Evolutionary conservation across 2,113 vertebrate genomes (phyloP), one percentile per base, ranked within the genome.

Genomic region (Romanogobio albipinnatus): DNA sequence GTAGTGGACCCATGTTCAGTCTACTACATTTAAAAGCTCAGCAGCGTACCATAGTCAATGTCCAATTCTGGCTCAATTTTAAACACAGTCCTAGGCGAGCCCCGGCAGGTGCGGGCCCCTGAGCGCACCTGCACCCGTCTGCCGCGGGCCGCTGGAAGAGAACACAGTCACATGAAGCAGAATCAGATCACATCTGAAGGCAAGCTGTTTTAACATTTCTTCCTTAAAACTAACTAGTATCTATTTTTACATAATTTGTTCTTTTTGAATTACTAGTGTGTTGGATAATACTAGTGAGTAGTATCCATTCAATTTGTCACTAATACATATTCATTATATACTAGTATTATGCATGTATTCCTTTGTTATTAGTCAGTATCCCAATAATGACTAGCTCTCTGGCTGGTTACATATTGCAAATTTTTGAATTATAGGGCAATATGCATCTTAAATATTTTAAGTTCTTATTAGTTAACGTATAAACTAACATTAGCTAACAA

Each of bases 1-100:
- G 70, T 74, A 49, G 43, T 74, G 70, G 43, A 74, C 70, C 43
- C 7, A 56, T 47, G 70, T 47, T 74, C 11, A 74, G 70, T n/a
- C 6, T n/a, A 53, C 64, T 66, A 58, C 74, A 76, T 73, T 56
- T 36, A 22, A 22, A 81, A 51, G 43, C 43, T 26, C 17, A 29
- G 24, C n/a, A 24, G 83, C 91, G 84, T 39, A 97, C 94, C 92
- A 76, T 87, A 91, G 62, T 94, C 91, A 85, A 91, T 94, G 86
- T 97, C 96, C 8, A 92, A 66, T 68, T 95, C 95, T 56, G 96
- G 97, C 91, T 98, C 97, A 0, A 96, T 96, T 89, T 99, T 98
- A 94, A 96, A 98, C 88, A 96, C 85, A 9, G 96, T 93, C 90
- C 95, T 95, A 89, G 96, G 90, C 8, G 95, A 94, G 70, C 92